A percentile compares a stretch with the other conserved stretches of the same genome.
These are phyloP conservation scores for Heterodera carotae DNA, from an alignment of 1,140 invertebrate genomes.

Conservation along the genomic window DNA sequence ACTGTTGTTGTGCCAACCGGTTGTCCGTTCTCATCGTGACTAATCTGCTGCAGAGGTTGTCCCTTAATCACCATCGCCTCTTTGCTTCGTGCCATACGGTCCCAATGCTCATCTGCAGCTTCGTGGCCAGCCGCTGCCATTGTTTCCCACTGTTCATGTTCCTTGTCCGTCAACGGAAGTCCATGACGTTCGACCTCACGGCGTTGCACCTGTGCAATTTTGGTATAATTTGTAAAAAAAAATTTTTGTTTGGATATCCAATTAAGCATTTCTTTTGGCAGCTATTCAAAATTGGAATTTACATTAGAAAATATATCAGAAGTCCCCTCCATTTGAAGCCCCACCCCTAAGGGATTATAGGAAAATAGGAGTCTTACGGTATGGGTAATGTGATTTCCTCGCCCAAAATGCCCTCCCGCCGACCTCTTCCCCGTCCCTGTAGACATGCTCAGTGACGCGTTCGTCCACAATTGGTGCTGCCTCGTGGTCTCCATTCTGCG, in stretches of 20 bases:
- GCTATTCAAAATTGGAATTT: too few species aligned
- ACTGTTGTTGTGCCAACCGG: conserved; percentile 22
- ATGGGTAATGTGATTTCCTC: too few species aligned
- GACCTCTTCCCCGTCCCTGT: conserved; percentile 50
- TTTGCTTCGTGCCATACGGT: conserved; percentile 37
- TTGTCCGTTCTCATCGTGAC: conserved; percentile 8
- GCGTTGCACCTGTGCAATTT: conserved; percentile 43
- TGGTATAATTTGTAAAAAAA: background rate
- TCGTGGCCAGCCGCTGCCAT: conserved; percentile 33
- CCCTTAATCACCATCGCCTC: conserved; percentile 51
- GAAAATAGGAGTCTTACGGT: too few species aligned
- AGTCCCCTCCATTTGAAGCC: too few species aligned
- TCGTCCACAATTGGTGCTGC: conserved; percentile 62
- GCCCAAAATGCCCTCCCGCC: background rate
- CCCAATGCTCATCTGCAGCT: conserved; percentile 33
- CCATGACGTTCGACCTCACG: conserved; percentile 46
- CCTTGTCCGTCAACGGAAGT: conserved; percentile 57
- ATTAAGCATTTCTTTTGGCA: too few species aligned
- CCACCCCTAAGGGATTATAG: too few species aligned
- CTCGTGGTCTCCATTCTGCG: conserved; percentile 29
- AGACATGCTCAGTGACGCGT: conserved; percentile 55
- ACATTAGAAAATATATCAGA: too few species aligned
- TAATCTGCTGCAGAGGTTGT: conserved; percentile 26
- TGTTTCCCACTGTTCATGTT: conserved; percentile 52
- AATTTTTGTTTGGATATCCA: too few species aligned